Evolutionary conservation across 1,140 invertebrate genomes (phyloP).

Genomic region (Trichoplusia ni): DNA sequence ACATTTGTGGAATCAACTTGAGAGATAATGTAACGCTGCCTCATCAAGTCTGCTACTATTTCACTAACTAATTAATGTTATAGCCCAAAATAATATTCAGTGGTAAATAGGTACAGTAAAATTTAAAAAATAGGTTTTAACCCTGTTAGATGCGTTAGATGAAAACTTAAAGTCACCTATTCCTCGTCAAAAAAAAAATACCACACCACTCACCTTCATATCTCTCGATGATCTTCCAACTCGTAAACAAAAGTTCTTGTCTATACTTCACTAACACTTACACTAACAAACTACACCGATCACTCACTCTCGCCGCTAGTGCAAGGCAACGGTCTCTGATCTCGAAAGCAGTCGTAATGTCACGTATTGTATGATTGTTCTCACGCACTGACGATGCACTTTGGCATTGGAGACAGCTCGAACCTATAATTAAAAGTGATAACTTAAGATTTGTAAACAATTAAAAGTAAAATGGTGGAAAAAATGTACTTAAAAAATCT

Average conservation of each 20-base stretch:
- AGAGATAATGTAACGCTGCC: too few species aligned
- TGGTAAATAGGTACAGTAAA: too few species aligned
- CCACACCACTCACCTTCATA: conserved; percentile 17
- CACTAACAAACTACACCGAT: not conserved
- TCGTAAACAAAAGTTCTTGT: not conserved
- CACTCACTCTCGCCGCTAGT: not conserved
- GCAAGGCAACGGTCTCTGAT: not conserved
- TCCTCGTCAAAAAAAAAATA: not conserved
- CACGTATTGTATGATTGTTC: conserved; percentile 1
- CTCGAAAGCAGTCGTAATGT: conserved; percentile 12
- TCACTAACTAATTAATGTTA: too few species aligned
- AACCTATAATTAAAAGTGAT: conserved; percentile 25
- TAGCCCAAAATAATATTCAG: too few species aligned
- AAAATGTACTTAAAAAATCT: too few species aligned
- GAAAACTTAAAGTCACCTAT: not conserved
- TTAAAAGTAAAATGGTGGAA: too few species aligned
- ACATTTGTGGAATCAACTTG: too few species aligned
- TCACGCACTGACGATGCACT: conserved; percentile 44
- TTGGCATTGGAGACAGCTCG: conserved; percentile 37
- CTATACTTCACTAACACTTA: conserved; percentile 9
- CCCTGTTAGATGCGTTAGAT: not conserved
- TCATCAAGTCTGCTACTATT: too few species aligned
- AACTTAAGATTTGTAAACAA: too few species aligned
- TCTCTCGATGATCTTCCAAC: conserved; percentile 15
- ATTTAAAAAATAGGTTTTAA: too few species aligned